phyloP scores from a whole-genome alignment of 1,140 invertebrate species.

The Magallana gigas region DNA sequence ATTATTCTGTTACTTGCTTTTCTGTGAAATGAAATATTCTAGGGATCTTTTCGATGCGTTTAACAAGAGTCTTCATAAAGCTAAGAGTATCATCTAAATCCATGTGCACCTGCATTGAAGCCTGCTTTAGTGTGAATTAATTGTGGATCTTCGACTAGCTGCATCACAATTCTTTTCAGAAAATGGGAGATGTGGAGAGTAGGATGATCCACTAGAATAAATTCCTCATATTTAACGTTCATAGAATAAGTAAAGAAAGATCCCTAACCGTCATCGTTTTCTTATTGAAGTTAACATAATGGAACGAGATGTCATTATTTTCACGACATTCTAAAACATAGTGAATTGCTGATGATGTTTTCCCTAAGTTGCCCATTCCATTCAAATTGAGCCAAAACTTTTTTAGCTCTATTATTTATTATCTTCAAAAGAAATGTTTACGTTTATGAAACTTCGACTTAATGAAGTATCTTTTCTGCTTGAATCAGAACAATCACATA shows the following conservation, averaged over 20 bases:
- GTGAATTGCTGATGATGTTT: slow-evolving; percentile 41
- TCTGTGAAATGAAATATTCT: not conserved
- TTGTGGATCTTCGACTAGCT: not conserved
- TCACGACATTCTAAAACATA: slow-evolving; percentile 32
- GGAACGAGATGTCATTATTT: too few relatives aligned
- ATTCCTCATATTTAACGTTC: not conserved
- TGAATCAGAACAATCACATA: too few relatives aligned
- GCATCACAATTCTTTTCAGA: not conserved
- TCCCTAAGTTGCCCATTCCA: slow-evolving; percentile 39
- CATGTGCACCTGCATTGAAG: slow-evolving; percentile 40
- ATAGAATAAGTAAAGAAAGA: slow-evolving; percentile 16
- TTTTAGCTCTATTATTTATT: not conserved
- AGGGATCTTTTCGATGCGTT: not conserved
- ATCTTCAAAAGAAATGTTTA: slow-evolving; percentile 6
- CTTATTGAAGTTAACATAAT: slow-evolving; percentile 33
- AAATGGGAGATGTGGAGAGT: slow-evolving; percentile 1
- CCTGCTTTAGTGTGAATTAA: slow-evolving; percentile 40
- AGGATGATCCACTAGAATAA: slow-evolving; percentile 31
- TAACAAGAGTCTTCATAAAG: slow-evolving; percentile 28
- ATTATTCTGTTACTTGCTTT: not conserved
- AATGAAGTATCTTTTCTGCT: slow-evolving; percentile 32
- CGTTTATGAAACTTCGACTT: not conserved
- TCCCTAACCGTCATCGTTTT: slow-evolving; percentile 25
- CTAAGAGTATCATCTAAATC: not conserved
- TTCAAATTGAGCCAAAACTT: not conserved